These are phyloP conservation scores for Pampusana beccarii DNA, from an alignment of 2,113 vertebrate genomes.

Conservation along the genomic window DNA sequence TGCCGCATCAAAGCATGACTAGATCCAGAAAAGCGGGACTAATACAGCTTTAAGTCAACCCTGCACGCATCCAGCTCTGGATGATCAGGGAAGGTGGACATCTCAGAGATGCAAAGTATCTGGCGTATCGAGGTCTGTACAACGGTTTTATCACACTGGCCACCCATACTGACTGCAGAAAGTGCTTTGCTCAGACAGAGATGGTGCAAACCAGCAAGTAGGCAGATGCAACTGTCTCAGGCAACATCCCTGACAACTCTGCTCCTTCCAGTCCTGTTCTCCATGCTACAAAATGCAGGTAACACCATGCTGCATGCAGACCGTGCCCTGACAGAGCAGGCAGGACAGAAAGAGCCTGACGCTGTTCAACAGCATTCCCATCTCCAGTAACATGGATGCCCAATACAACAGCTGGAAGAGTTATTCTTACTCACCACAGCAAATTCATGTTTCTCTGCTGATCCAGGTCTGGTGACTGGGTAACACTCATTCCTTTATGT, in stretches of 20 bases:
- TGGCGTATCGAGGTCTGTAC: background rate
- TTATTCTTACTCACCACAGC: background rate
- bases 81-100: background rate
- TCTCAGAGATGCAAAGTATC: too few species aligned
- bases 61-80: rapidly evolving
- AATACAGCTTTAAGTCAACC: background rate
- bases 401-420: background rate
- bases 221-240: rapidly evolving
- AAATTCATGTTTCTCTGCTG: background rate
- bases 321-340: background rate
- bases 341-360: background rate
- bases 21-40: background rate
- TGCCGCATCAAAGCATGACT: background rate
- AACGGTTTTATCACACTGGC: background rate
- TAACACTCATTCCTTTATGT: background rate
- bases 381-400: rapidly evolving
- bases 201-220: background rate
- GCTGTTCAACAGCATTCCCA: rapidly evolving
- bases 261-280: background rate
- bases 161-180: rapidly evolving
- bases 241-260: background rate
- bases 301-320: background rate
- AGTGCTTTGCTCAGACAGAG: background rate
- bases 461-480: background rate
- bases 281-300: background rate